phyloP scores from a whole-genome alignment of 30 jellyfish, hydroid and myxozoan species.

The Clytia hemisphaerica region DNA sequence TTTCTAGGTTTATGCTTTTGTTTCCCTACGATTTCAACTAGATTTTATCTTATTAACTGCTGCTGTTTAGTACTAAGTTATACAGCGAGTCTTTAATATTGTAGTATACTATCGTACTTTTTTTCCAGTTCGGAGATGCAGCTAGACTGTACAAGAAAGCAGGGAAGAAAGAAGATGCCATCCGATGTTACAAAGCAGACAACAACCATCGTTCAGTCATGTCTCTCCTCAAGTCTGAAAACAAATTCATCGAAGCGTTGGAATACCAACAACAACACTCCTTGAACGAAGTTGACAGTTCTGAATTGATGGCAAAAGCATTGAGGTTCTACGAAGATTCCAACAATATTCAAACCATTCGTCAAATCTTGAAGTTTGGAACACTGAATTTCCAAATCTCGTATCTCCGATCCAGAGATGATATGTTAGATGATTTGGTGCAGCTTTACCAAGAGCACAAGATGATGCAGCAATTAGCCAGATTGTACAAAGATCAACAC shows the following conservation, averaged over 20 bases:
- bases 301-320: background rate
- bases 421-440: background rate
- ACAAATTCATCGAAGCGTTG: background rate
- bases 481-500: background rate
- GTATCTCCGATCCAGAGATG: background rate
- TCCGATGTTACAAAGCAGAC: slow-evolving; percentile 1
- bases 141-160: background rate
- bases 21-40: background rate
- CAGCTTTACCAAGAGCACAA: background rate
- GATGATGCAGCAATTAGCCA: background rate
- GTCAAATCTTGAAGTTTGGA: background rate
- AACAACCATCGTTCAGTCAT: background rate
- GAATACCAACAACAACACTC: no score
- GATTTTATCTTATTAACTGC: background rate
- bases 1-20: background rate
- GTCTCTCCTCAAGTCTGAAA: background rate
- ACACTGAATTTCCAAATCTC: background rate
- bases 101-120: background rate
- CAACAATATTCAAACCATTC: background rate
- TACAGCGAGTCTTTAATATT: no score
- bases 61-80: background rate
- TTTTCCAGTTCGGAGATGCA: slow-evolving; percentile 1
- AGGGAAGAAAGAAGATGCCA: slow-evolving; percentile 7
- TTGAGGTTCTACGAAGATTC: background rate
- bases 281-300: background rate